phyloP scores from a whole-genome alignment of 2,888 invertebrate species.

The Melangyna quadrimaculata region DNA sequence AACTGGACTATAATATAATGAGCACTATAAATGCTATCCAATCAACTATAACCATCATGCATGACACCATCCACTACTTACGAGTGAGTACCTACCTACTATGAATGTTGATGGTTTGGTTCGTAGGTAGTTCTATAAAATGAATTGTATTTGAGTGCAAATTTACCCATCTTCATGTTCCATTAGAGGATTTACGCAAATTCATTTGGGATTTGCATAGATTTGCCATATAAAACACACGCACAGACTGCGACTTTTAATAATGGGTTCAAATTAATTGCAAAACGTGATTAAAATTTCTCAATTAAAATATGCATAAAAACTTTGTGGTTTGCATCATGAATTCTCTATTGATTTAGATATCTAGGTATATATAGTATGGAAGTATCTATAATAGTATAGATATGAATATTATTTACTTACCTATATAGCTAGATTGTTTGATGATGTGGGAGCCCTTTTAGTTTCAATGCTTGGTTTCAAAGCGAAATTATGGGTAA shows the following conservation, averaged over 20 bases:
- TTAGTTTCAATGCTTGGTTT: not conserved
- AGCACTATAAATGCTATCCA: constrained; percentile 15
- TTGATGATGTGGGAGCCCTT: not conserved
- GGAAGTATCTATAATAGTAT: not conserved
- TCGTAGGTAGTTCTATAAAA: too few relatives aligned
- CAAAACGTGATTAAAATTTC: constrained; percentile 65
- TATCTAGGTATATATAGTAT: not conserved
- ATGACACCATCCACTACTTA: not conserved
- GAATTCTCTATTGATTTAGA: not conserved
- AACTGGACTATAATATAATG: not conserved
- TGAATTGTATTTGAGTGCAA: constrained; percentile 13
- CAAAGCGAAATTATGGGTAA: not conserved
- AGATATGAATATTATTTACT: too few relatives aligned
- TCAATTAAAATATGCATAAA: constrained; percentile 63
- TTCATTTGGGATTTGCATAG: constrained; percentile 68
- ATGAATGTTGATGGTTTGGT: not conserved
- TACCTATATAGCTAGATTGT: not conserved
- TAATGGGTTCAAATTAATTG: constrained; percentile 62
- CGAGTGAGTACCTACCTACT: not conserved
- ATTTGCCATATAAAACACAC: constrained; percentile 60
- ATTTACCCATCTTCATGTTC: constrained; percentile 24
- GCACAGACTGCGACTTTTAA: constrained; percentile 47
- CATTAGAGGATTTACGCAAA: constrained; percentile 41
- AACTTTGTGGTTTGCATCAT: constrained; percentile 39
- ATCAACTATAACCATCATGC: constrained; percentile 5